A percentile compares a stretch with the other conserved stretches of the same genome.
These are phyloP conservation scores for Rhinogobio ventralis DNA, from an alignment of 2,797 vertebrate genomes.

Conservation along the genomic window DNA sequence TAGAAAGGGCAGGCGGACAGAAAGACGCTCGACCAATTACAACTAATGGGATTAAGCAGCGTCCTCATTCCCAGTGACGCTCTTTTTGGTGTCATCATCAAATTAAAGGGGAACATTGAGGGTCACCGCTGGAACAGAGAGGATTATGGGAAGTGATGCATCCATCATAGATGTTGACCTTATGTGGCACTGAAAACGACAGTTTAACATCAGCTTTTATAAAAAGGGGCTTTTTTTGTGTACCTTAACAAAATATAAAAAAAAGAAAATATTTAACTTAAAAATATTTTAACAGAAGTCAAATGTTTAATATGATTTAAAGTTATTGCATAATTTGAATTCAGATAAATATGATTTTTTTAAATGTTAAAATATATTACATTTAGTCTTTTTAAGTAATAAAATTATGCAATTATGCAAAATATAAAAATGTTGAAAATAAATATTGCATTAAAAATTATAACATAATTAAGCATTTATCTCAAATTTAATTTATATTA, in stretches of 20 bases:
- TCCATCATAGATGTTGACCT: neutral
- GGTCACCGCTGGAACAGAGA: conserved; percentile 26
- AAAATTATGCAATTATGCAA: neutral
- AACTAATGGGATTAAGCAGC: conserved; percentile 55
- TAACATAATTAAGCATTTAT: neutral
- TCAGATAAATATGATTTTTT: neutral
- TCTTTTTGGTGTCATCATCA: conserved; percentile 38
- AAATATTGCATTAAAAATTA: too few species aligned
- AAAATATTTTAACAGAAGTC: too few species aligned
- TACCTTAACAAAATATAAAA: neutral
- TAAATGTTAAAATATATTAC: neutral
- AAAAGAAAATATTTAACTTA: too few species aligned
- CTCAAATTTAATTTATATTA: neutral
- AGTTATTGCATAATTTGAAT: neutral
- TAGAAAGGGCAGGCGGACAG: conserved; percentile 8
- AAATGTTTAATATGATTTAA: neutral
- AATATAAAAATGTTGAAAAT: neutral
- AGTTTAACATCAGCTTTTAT: neutral
- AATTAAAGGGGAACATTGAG: conserved; percentile 58
- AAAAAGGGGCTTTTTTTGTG: neutral
- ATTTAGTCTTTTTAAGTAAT: neutral
- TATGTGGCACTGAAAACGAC: neutral
- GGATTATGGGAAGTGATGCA: conserved; percentile 10
- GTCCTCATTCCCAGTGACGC: conserved; percentile 48
- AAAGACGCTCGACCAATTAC: conserved; percentile 52